Percentiles rank a stretch among this genome's conserved stretches.
phyloP scores from a whole-genome alignment of 2,888 invertebrate genomes.

The Acleris cristana region DNA sequence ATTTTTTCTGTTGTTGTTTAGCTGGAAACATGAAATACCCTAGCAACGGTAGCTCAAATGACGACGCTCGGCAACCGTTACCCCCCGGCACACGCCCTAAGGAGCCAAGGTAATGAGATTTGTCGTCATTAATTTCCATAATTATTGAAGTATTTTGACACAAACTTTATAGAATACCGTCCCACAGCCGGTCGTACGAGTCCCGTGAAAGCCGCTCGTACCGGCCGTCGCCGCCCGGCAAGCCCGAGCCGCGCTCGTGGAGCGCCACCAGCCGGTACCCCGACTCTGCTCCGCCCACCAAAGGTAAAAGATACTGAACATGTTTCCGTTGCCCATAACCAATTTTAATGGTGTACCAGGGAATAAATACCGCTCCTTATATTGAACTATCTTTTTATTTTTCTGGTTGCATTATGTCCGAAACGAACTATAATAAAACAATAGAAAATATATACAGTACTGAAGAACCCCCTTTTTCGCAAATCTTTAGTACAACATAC shows the following conservation, averaged over 20 bases:
- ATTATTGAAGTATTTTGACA: no score
- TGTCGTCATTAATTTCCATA: not conserved
- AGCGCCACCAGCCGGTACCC: slow-evolving; percentile 67
- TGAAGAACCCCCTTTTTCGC: not conserved
- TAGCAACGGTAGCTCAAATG: slow-evolving; percentile 69
- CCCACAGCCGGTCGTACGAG: slow-evolving; percentile 68
- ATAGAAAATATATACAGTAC: not conserved
- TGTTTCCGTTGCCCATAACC: not conserved
- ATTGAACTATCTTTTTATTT: no score
- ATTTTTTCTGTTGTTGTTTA: slow-evolving; percentile 42
- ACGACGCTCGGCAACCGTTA: slow-evolving; percentile 75
- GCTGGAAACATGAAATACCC: slow-evolving; percentile 75
- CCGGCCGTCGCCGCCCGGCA: slow-evolving; percentile 71
- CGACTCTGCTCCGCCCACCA: slow-evolving; percentile 61
- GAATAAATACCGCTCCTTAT: no score
- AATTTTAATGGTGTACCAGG: no score
- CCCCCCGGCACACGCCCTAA: slow-evolving; percentile 77
- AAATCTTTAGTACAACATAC: no score
- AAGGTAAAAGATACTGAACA: slow-evolving; percentile 54
- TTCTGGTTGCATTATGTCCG: no score
- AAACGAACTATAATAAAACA: no score
- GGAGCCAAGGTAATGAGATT: slow-evolving; percentile 63
- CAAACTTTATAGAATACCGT: not conserved
- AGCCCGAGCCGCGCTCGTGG: slow-evolving; percentile 75
- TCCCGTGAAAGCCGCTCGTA: slow-evolving; percentile 69